Evolutionary conservation across 2,888 invertebrate genomes (phyloP).

Genomic region (Sesia bembeciformis): DNA sequence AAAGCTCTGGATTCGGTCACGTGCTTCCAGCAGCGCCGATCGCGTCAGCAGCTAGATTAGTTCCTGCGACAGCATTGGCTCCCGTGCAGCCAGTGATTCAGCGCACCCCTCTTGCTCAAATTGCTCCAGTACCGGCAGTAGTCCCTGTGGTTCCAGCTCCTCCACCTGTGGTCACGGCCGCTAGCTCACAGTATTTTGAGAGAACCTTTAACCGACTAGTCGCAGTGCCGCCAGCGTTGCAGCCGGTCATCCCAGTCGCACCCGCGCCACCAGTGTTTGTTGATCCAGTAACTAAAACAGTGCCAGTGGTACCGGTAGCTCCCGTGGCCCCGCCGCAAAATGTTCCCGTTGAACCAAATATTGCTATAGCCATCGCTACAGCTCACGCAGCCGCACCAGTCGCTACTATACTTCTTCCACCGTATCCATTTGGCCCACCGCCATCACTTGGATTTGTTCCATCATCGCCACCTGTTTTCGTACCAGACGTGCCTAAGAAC

Average conservation of each 20-base stretch:
- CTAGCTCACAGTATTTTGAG: slow-evolving; percentile 80
- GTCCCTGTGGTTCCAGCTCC: slow-evolving; percentile 7
- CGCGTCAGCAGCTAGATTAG: slow-evolving; percentile 13
- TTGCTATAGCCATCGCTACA: slow-evolving; percentile 59
- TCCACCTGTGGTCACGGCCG: slow-evolving; percentile 77
- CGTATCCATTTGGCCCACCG: slow-evolving; percentile 59
- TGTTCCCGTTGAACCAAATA: slow-evolving; percentile 39
- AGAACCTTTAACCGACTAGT: slow-evolving; percentile 75
- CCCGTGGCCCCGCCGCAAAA: slow-evolving; percentile 19
- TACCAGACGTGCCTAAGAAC: slow-evolving; percentile 30
- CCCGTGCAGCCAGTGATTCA: not conserved
- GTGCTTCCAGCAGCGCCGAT: not conserved
- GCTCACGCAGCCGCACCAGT: slow-evolving; percentile 61
- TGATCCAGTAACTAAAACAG: slow-evolving; percentile 13
- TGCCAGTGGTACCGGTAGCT: not conserved
- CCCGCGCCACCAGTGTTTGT: slow-evolving; percentile 21
- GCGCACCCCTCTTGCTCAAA: slow-evolving; percentile 19
- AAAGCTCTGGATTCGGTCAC: slow-evolving; percentile 32
- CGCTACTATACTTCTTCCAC: slow-evolving; percentile 56
- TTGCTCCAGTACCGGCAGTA: not conserved
- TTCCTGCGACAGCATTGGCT: not conserved
- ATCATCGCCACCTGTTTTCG: slow-evolving; percentile 27
- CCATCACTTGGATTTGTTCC: slow-evolving; percentile 44
- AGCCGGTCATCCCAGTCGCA: slow-evolving; percentile 19
- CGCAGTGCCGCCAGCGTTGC: slow-evolving; percentile 32